Evolutionary conservation across 2,888 invertebrate species (phyloP).

Genomic region (Drosophila paranaensis): DNA sequence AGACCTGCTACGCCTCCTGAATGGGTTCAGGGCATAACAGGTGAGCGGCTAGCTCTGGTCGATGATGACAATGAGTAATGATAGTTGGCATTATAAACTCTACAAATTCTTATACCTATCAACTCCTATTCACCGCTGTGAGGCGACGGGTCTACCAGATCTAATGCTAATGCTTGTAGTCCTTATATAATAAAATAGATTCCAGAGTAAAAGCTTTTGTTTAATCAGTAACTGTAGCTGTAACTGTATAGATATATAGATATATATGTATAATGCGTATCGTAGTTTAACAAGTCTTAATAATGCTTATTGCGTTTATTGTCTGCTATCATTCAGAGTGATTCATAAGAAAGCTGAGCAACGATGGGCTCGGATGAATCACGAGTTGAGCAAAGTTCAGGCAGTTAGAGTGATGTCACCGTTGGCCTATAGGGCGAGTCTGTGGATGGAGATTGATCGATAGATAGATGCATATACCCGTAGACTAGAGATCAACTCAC

Average conservation of each 20-base stretch:
- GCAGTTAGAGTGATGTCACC: slow-evolving; percentile 64
- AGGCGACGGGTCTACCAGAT: too few relatives aligned
- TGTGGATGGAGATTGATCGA: slow-evolving; percentile 9
- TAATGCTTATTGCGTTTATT: slow-evolving; percentile 30
- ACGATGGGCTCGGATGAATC: slow-evolving; percentile 15
- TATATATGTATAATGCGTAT: slow-evolving; percentile 5
- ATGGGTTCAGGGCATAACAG: too few relatives aligned
- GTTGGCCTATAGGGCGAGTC: slow-evolving; percentile 71
- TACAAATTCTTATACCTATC: too few relatives aligned
- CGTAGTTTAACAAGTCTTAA: slow-evolving; percentile 50
- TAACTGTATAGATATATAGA: neutral
- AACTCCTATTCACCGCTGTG: too few relatives aligned
- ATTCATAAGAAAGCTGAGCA: slow-evolving; percentile 24
- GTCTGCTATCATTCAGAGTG: slow-evolving; percentile 27
- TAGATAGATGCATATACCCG: neutral
- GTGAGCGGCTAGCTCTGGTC: too few relatives aligned
- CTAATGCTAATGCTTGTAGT: neutral
- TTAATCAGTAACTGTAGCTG: slow-evolving; percentile 30
- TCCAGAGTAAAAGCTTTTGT: slow-evolving; percentile 1
- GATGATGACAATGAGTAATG: too few relatives aligned
- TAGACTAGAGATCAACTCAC: slow-evolving; percentile 12
- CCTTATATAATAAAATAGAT: neutral
- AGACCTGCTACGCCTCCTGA: too few relatives aligned
- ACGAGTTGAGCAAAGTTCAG: slow-evolving; percentile 10
- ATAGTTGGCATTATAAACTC: too few relatives aligned